Percentiles rank a stretch among this genome's conserved stretches.
Conservation (phyloP, 2,113 vertebrate genomes). For the Phainopepla nitens region DNA sequence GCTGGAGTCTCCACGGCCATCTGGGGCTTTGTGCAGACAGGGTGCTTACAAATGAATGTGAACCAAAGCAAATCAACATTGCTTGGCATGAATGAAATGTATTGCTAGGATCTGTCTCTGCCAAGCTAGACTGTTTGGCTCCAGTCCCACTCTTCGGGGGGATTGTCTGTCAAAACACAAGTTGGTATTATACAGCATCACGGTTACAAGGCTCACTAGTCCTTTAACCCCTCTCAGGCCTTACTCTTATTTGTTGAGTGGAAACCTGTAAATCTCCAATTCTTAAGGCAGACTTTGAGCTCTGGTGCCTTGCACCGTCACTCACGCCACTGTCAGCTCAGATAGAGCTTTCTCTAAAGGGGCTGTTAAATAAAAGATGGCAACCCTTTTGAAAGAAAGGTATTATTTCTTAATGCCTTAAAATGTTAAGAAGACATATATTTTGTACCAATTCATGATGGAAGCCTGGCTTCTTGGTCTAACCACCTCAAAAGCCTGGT, state of each 20-base stretch:
- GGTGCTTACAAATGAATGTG: slow-evolving; percentile 54
- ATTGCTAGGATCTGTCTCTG: slow-evolving; percentile 58
- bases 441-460: neutral
- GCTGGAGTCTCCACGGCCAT: slow-evolving; percentile 34
- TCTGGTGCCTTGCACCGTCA: neutral
- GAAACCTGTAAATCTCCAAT: neutral
- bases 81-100: slow-evolving; percentile 48
- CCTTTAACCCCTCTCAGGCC: slow-evolving; percentile 19
- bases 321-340: neutral
- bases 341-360: neutral
- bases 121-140: slow-evolving; percentile 57
- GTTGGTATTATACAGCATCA: slow-evolving; percentile 6
- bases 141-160: slow-evolving; percentile 13
- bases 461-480: neutral
- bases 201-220: neutral
- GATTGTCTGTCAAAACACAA: slow-evolving; percentile 57
- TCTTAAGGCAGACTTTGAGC: neutral
- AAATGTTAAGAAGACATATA: neutral
- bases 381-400: neutral
- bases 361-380: neutral
- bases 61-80: slow-evolving; percentile 64
- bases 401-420: neutral
- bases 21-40: slow-evolving; percentile 55
- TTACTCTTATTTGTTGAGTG: neutral
- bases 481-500: neutral